These are phyloP conservation scores for Cottoperca gobio DNA, from an alignment of 2,797 vertebrate genomes.

Conservation along the genomic window DNA sequence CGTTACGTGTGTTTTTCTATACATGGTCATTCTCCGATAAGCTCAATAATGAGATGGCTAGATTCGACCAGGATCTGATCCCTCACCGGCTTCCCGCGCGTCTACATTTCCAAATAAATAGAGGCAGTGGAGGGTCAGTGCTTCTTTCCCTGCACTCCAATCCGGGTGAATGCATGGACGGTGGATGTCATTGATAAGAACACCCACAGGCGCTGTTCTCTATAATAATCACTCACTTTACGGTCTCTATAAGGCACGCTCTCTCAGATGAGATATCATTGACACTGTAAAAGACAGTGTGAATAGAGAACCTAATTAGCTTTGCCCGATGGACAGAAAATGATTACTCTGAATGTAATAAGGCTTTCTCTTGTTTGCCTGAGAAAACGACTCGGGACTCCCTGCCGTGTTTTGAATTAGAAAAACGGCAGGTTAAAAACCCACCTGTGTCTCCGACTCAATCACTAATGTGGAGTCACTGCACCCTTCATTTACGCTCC, in stretches of 20 bases:
- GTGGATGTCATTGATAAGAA: constrained; percentile 58
- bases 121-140: background rate
- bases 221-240: constrained; percentile 67
- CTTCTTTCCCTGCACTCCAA: background rate
- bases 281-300: constrained; percentile 55
- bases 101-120: background rate
- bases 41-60: background rate
- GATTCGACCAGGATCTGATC: background rate
- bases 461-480: constrained; percentile 43
- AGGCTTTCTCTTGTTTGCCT: constrained; percentile 67
- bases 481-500: constrained; percentile 20
- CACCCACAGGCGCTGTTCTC: constrained; percentile 61
- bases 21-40: background rate
- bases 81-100: background rate
- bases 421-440: constrained; percentile 77
- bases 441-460: constrained; percentile 67
- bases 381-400: constrained; percentile 65
- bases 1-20: background rate
- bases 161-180: constrained; percentile 34
- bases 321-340: constrained; percentile 75
- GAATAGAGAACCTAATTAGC: constrained; percentile 76
- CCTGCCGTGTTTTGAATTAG: constrained; percentile 76
- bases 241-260: constrained; percentile 27
- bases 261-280: constrained; percentile 63
- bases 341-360: constrained; percentile 75